Evolutionary conservation across 2,113 vertebrate species (phyloP).

Genomic region (Brevimyrus niger): DNA sequence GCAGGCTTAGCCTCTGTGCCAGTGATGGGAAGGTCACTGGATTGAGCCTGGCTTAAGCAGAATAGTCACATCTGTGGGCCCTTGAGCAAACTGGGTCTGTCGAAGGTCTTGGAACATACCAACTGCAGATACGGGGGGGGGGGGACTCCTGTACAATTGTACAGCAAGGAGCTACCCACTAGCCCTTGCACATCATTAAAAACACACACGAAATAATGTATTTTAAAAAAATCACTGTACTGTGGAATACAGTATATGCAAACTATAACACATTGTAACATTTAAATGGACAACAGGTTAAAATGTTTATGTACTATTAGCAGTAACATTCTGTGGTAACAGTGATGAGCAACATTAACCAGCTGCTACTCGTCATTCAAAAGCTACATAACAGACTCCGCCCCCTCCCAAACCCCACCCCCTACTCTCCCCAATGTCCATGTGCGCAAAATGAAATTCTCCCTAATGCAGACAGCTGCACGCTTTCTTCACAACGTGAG

Average conservation of each 20-base stretch:
- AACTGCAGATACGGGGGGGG: not conserved
- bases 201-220: not conserved
- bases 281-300: not conserved
- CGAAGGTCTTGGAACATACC: not conserved
- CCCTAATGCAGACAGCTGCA: conserved; percentile 9
- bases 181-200: not conserved
- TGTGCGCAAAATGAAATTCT: not conserved
- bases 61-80: not conserved
- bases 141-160: not conserved
- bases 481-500: conserved; percentile 31
- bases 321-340: not conserved
- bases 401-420: not conserved
- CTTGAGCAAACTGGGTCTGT: not conserved
- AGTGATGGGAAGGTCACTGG: not conserved
- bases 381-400: not conserved
- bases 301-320: not conserved
- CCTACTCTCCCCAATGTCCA: not conserved
- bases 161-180: not conserved
- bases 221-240: not conserved
- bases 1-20: not conserved
- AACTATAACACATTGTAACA: not conserved
- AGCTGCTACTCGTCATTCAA: not conserved
- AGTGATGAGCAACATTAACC: not conserved
- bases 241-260: not conserved
- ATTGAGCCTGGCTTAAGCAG: not conserved